Evolutionary conservation across 2,888 invertebrate genomes (phyloP).

Genomic region (Drosophila pseudotalamancana): DNA sequence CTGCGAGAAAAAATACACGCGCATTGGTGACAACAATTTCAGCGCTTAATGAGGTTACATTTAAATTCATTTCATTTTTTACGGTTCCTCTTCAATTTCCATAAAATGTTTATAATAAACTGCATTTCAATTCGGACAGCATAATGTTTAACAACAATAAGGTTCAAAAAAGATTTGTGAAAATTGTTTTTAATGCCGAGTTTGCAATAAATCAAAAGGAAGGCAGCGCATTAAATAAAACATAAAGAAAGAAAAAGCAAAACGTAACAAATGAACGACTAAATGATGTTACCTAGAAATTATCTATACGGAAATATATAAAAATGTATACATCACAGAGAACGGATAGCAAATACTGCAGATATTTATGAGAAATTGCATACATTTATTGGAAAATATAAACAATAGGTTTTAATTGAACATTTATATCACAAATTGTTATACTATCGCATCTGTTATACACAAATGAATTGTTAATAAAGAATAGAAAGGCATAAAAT

Average conservation of each 20-base stretch:
- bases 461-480: too few relatives aligned
- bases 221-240: conserved; percentile 15
- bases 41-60: conserved; percentile 67
- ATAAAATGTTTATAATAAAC: conserved; percentile 52
- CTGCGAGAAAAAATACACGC: conserved; percentile 46
- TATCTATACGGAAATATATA: neutral
- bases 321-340: too few relatives aligned
- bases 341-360: too few relatives aligned
- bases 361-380: too few relatives aligned
- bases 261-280: conserved; percentile 22
- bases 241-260: conserved; percentile 7
- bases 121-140: conserved; percentile 64
- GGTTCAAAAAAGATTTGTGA: conserved; percentile 35
- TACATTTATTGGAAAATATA: too few relatives aligned
- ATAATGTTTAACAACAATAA: conserved; percentile 42
- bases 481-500: too few relatives aligned
- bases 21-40: conserved; percentile 36
- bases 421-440: too few relatives aligned
- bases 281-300: neutral
- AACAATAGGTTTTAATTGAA: too few relatives aligned
- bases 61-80: conserved; percentile 30
- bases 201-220: conserved; percentile 55
- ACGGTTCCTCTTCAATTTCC: conserved; percentile 4
- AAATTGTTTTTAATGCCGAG: conserved; percentile 62
- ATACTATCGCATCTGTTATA: too few relatives aligned